Base-by-base conservation (phyloP, 2,888 invertebrate species). In the Prionchulus punctatus region DNA sequence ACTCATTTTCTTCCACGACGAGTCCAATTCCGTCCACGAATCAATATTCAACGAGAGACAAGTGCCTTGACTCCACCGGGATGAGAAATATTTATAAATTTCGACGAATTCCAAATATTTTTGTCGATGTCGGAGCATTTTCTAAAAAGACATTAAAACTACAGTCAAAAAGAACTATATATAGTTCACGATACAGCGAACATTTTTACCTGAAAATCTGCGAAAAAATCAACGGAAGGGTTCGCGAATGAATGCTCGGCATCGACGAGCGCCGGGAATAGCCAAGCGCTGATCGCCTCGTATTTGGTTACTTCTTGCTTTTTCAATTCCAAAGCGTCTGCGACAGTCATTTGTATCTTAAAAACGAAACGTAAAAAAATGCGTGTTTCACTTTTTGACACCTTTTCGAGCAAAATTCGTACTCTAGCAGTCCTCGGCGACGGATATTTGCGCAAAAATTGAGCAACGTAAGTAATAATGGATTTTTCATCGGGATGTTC, bases 401-500 rank as follows among this genome's bases (percentile, higher is more conserved):
- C 36, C 36, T 12, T 7, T 12, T 36, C 36, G 36, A n/a, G n/a
- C n/a, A n/a, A n/a, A n/a, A n/a, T n/a, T n/a, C n/a, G n/a, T n/a
- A n/a, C 18, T 7, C 7, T 7, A 47, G 50, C 50, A 15, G 3
- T 4, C 50, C 7, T 28, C 15, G 50, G 50, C 25, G 27, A 27
- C 28, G 54, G 21, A 42, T 30, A 45, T 53, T 25, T 53, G 25
- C 63, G 56, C 31, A 67, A 61, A 56, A 69, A 70, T 58, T 70
- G 68, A 25, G 69, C 68, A 18, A 70, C 64, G 60, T 70, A 70
- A 26, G 70, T 70, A 59, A 70, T 66, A 31, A 70, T 62, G 31
- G 66, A 66, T 42, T 67, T 59, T 48, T 68, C 67, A 60, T 70
- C 70, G 25, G 70, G 70, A 53, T 63, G 63, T n/a, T 65, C 66